phyloP scores from a whole-genome alignment of 2,113 vertebrate genomes.

The Sinosuthora webbiana region DNA sequence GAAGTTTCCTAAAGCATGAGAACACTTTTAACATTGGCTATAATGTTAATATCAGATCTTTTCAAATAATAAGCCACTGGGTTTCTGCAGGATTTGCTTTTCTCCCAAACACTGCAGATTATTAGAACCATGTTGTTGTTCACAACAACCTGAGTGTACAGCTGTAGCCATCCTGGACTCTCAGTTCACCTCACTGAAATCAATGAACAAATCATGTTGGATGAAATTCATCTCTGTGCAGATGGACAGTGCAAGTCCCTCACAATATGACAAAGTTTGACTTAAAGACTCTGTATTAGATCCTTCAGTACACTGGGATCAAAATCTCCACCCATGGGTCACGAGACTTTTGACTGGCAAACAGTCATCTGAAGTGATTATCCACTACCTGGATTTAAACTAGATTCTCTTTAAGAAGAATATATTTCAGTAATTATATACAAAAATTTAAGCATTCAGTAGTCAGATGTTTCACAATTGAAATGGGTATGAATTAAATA shows the following conservation, averaged over 20 bases:
- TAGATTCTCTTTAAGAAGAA: background rate
- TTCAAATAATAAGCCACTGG: background rate
- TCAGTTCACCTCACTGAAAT: conserved; percentile 13
- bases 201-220: background rate
- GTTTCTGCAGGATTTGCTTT: background rate
- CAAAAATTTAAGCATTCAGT: background rate
- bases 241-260: background rate
- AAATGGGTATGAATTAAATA: background rate
- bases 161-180: background rate
- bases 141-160: background rate
- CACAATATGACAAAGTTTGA: background rate
- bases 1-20: background rate
- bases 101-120: background rate
- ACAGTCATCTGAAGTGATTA: background rate
- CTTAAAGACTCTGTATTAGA: background rate
- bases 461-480: background rate
- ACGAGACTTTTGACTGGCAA: background rate
- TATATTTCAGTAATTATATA: background rate
- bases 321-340: background rate
- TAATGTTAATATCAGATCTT: background rate
- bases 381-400: background rate
- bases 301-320: background rate
- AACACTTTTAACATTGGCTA: background rate
- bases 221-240: background rate
- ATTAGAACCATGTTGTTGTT: background rate